Evolutionary conservation across 2,888 invertebrate species (phyloP).

Genomic region (Agrochola litura): DNA sequence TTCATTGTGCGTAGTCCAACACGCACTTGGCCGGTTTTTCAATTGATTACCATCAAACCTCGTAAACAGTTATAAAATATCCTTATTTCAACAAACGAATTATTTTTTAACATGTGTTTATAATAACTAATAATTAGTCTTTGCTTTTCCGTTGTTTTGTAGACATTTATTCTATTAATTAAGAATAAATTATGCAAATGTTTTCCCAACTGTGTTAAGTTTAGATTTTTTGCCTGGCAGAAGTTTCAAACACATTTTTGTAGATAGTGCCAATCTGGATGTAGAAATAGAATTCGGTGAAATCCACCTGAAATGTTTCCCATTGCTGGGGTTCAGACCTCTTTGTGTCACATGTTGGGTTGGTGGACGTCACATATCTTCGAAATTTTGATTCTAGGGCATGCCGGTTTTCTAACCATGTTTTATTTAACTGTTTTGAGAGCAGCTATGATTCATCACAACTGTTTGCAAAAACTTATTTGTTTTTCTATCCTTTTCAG

Average conservation of each 20-base stretch:
- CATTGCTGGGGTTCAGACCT: neutral
- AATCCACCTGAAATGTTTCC: neutral
- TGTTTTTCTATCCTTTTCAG: conserved; percentile 2
- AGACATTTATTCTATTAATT: neutral
- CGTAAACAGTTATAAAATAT: neutral
- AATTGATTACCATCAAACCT: neutral
- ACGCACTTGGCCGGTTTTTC: neutral
- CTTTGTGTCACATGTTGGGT: neutral
- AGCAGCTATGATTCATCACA: neutral
- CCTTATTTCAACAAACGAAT: too few species aligned
- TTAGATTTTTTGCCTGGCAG: neutral
- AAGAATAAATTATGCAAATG: neutral
- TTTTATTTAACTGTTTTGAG: neutral
- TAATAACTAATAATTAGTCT: neutral
- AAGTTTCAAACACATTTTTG: neutral
- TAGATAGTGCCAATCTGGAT: neutral
- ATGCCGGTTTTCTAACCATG: neutral
- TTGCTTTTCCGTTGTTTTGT: neutral
- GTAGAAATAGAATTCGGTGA: neutral
- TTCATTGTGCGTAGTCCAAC: too few species aligned
- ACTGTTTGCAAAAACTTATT: neutral
- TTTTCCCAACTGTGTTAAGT: neutral
- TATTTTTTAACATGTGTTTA: neutral
- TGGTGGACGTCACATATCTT: neutral
- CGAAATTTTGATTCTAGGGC: neutral